These are phyloP conservation scores for Equus przewalskii DNA, from an alignment of 2,113 vertebrate species.

Conservation along the genomic window DNA sequence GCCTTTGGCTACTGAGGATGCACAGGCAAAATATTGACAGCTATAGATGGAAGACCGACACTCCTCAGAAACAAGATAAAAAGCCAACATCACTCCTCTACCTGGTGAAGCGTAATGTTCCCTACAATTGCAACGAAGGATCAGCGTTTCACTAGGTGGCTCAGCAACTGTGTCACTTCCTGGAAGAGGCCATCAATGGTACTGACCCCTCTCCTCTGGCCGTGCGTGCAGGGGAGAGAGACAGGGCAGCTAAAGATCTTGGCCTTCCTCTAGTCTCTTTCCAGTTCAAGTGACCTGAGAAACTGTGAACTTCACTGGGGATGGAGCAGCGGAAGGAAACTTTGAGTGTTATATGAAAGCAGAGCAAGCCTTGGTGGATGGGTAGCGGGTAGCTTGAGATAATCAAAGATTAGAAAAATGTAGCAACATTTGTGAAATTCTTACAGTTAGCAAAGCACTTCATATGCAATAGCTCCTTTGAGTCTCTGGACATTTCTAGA, in stretches of 20 bases:
- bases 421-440: not conserved
- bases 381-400: not conserved
- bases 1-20: not conserved
- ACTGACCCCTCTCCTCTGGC: not conserved
- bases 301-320: not conserved
- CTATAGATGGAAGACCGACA: not conserved
- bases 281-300: not conserved
- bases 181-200: fast-evolving
- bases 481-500: not conserved
- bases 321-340: not conserved
- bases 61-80: not conserved
- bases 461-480: not conserved
- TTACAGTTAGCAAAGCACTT: not conserved
- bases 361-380: not conserved
- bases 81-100: not conserved
- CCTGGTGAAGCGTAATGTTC: not conserved
- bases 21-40: not conserved
- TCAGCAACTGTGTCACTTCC: not conserved
- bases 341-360: not conserved
- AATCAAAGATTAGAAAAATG: not conserved
- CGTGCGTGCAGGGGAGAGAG: fast-evolving
- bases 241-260: not conserved
- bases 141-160: not conserved
- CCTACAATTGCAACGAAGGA: not conserved
- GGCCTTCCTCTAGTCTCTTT: not conserved